Base-by-base conservation (phyloP, 2,888 invertebrate species). In the Exocentrus adspersus region DNA sequence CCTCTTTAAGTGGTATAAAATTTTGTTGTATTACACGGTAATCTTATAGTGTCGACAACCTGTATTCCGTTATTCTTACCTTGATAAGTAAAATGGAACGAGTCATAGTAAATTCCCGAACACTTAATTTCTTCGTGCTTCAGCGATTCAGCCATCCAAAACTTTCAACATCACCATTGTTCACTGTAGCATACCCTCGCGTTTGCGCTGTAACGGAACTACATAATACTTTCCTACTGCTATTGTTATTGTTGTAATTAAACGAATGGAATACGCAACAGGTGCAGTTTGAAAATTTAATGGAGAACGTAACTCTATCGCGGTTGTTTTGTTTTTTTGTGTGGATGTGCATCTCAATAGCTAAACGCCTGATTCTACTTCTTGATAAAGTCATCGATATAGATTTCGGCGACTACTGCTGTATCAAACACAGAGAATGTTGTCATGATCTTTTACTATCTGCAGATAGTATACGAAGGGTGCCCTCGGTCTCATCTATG, bases 401-500 rank as follows among this genome's bases (percentile, higher is more conserved):
- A 42, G 72, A 71, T 63, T 67, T 67, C 16, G 43, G 51, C 61
- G 51, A 54, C 57, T 61, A 65, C 64, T 67, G 67, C 45, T 59
- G 54, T 24, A 37, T 60, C 17, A 58, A 59, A 41, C 43, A 63
- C 17, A 64, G 63, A 52, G 42, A 37, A 14, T 41, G 64, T 64
- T 68, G 68, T 71, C 63, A 72, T 59, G 62, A 68, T 57, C 65
- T 65, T 64, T 67, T 74, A 54, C 52, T 70, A 70, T 73, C 67
- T 57, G 28, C 74, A 76, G 78, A 76, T 62, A 75, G 69, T 59
- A 69, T 78, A 59, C 73, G 72, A 53, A 70, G 78, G 57, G 74
- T 68, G 6, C 75, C 76, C 14, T 78, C 79, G 46, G 68, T 69
- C 32, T 76, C 77, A 5, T 76, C 80, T 42, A 72, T 78, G 70